A percentile compares a stretch with the other conserved stretches of the same genome.
Conservation (phyloP, 2,797 vertebrate genomes). For the Mionectes olivaceus region DNA sequence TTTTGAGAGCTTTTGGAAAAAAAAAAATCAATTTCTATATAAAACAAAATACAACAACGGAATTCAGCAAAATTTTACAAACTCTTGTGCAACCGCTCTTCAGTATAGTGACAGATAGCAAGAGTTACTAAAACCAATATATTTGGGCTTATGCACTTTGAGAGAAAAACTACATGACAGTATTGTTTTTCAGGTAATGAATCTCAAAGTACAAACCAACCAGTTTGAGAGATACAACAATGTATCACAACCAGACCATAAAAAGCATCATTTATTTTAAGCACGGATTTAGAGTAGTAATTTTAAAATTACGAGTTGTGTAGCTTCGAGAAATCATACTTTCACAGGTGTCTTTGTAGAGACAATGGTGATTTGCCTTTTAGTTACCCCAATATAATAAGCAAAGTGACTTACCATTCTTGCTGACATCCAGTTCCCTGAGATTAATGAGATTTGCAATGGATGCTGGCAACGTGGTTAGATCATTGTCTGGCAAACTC, state of each 20-base stretch:
- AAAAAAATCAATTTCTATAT: not conserved
- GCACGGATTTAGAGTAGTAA: not conserved
- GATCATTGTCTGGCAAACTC: slow-evolving; percentile 98
- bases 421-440: slow-evolving; percentile 99
- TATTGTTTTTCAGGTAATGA: not conserved
- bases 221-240: not conserved
- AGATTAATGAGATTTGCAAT: slow-evolving; percentile 99
- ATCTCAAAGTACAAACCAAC: not conserved
- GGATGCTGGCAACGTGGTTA: slow-evolving; percentile 91
- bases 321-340: not conserved
- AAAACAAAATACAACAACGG: not conserved
- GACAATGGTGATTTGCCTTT: not conserved
- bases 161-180: not conserved
- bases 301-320: not conserved
- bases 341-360: not conserved
- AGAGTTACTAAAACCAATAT: not conserved
- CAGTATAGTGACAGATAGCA: not conserved
- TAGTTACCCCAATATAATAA: not conserved
- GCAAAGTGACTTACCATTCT: slow-evolving; percentile 91
- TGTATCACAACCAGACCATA: not conserved
- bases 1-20: not conserved
- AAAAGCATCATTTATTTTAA: not conserved
- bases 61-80: not conserved
- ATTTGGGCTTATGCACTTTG: not conserved
- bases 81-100: not conserved